These are phyloP conservation scores for Ammodytes marinus DNA, from an alignment of 2,113 vertebrate genomes.

Conservation along the genomic window DNA sequence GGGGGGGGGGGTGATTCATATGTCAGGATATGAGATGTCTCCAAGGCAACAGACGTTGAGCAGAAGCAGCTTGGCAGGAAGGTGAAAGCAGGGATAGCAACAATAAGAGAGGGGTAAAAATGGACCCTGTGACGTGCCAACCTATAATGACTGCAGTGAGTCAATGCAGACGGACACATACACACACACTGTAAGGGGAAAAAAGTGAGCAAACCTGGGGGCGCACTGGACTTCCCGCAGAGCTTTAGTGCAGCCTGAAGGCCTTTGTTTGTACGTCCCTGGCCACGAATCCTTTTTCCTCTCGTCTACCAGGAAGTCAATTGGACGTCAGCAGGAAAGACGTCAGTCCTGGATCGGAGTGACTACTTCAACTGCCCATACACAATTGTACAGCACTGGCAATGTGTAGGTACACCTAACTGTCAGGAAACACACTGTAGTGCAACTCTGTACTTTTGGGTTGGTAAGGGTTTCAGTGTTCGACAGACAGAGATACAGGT, in stretches of 20 bases:
- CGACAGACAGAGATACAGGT: constrained; percentile 48
- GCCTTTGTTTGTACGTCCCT: constrained; percentile 4
- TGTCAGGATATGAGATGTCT: constrained; percentile 67
- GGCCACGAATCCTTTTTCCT: neutral
- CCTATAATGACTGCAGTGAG: constrained; percentile 5
- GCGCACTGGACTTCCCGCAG: constrained; percentile 25
- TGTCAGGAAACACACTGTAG: neutral
- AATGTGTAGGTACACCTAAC: constrained; percentile 6
- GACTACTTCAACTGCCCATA: neutral
- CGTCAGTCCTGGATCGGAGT: too few species aligned
- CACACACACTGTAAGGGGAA: neutral
- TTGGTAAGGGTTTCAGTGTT: constrained; percentile 16
- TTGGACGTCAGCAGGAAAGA: constrained; percentile 3
- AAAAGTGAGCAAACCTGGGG: neutral
- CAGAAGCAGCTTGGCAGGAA: constrained; percentile 32
- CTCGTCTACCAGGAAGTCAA: constrained; percentile 29
- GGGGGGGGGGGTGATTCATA: constrained; percentile 46
- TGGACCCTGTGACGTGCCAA: constrained; percentile 44
- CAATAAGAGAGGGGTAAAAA: constrained; percentile 60
- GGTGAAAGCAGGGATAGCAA: constrained; percentile 62
- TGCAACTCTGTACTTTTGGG: neutral
- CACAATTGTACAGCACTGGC: constrained; percentile 10
- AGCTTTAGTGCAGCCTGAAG: constrained; percentile 25
- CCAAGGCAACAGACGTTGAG: constrained; percentile 70
- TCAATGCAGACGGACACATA: neutral